phyloP scores from a whole-genome alignment of 2,113 vertebrate species.

The Ursus arctos region DNA sequence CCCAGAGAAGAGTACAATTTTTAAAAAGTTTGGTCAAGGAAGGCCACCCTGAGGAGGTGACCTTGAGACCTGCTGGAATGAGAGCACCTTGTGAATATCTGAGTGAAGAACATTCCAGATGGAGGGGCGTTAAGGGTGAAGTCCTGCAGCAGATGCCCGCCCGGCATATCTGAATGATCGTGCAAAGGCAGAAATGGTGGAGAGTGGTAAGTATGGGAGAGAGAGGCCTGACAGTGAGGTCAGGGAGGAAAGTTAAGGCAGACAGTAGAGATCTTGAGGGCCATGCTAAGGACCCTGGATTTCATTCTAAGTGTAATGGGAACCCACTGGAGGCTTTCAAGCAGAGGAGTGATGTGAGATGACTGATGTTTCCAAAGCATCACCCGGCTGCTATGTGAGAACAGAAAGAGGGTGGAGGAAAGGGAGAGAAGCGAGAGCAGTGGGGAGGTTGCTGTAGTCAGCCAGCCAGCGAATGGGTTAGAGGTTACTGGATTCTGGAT shows the following conservation, averaged over 20 bases:
- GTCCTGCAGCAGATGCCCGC: background rate
- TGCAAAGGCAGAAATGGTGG: background rate
- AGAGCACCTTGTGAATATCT: background rate
- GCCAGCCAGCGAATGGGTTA: background rate
- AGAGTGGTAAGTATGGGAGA: background rate
- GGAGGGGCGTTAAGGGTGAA: background rate
- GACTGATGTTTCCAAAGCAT: background rate
- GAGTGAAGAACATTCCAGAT: background rate
- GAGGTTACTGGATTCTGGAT: background rate
- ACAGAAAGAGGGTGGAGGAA: background rate
- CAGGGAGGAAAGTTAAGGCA: background rate
- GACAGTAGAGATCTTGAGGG: background rate
- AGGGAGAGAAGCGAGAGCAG: background rate
- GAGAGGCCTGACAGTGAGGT: background rate
- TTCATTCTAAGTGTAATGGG: background rate
- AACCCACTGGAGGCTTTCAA: background rate
- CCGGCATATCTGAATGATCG: background rate
- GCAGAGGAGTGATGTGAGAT: background rate
- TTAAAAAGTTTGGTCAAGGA: background rate
- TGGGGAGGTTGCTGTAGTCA: rapidly evolving
- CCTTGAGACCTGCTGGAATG: background rate
- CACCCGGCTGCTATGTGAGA: background rate
- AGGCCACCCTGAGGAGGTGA: background rate
- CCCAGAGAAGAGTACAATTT: background rate
- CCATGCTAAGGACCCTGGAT: background rate